phyloP scores from a whole-genome alignment of 2,113 vertebrate species.

The Grammomys dolichurus region DNA sequence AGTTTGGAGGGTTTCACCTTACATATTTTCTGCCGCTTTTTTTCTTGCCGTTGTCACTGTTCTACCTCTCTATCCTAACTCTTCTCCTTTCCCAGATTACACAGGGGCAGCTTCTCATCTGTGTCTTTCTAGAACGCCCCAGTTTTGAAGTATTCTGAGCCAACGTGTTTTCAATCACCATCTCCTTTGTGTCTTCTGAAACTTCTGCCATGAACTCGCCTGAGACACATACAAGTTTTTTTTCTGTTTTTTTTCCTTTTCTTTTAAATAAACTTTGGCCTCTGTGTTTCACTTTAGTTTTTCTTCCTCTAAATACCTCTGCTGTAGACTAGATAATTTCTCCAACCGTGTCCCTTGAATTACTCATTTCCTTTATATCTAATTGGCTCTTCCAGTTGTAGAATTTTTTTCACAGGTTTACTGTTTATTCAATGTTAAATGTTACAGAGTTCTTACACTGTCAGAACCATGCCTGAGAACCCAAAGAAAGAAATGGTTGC shows the following conservation, averaged over 20 bases:
- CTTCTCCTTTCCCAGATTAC: not conserved
- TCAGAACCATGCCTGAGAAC: no score
- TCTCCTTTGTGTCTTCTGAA: not conserved
- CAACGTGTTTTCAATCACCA: not conserved
- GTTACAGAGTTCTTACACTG: no score
- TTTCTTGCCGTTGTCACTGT: not conserved
- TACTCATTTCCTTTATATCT: not conserved
- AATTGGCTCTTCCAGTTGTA: not conserved
- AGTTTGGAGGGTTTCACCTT: not conserved
- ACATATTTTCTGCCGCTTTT: not conserved
- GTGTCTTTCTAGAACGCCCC: not conserved
- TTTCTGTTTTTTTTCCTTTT: not conserved
- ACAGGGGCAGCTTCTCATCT: not conserved
- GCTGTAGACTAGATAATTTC: not conserved
- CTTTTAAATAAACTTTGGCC: not conserved
- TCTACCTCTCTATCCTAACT: not conserved
- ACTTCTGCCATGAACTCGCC: not conserved
- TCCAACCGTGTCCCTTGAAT: not conserved
- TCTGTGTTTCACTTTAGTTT: not conserved
- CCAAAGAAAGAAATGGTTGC: no score
- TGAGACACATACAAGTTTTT: not conserved
- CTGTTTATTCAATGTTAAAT: conserved; percentile 88
- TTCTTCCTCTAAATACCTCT: not conserved
- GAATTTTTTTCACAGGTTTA: conserved; percentile 74
- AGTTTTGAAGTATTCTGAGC: not conserved